A percentile compares a stretch with the other conserved stretches of the same genome.
Conservation (phyloP, 2,797 vertebrate genomes). For the Lagodon rhomboides region DNA sequence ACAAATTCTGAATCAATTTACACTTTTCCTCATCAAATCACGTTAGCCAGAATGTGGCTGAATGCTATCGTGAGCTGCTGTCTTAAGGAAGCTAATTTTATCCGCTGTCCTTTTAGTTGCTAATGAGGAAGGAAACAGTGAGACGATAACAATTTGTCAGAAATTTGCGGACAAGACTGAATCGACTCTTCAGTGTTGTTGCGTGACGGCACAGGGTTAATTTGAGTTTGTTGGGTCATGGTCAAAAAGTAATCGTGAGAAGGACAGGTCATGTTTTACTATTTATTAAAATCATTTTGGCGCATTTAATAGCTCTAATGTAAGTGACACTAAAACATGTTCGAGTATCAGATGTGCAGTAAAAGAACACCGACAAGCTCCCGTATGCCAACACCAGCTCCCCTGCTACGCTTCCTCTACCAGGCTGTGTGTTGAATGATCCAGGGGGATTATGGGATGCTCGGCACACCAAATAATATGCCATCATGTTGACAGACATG, state of each 20-base stretch:
- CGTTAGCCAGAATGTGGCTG: no score
- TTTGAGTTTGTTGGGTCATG: background rate
- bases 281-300: conserved; percentile 2
- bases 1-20: no score
- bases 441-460: conserved; percentile 70
- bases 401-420: conserved; percentile 40
- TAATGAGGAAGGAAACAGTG: no score
- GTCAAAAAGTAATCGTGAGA: conserved; percentile 1
- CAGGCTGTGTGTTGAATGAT: conserved; percentile 59
- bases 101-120: no score
- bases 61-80: no score
- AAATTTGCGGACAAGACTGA: no score
- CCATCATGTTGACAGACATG: conserved; percentile 66
- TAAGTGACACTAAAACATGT: conserved; percentile 15
- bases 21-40: no score
- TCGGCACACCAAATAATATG: conserved; percentile 67
- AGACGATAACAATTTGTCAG: no score
- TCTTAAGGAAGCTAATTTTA: no score
- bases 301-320: conserved; percentile 16
- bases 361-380: conserved; percentile 27
- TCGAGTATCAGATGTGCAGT: conserved; percentile 33
- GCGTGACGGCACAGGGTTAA: no score
- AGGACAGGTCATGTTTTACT: background rate
- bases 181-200: no score
- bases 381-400: conserved; percentile 21